Evolutionary conservation across 2,797 vertebrate genomes (phyloP).

Genomic region (Epinephelus awoara): DNA sequence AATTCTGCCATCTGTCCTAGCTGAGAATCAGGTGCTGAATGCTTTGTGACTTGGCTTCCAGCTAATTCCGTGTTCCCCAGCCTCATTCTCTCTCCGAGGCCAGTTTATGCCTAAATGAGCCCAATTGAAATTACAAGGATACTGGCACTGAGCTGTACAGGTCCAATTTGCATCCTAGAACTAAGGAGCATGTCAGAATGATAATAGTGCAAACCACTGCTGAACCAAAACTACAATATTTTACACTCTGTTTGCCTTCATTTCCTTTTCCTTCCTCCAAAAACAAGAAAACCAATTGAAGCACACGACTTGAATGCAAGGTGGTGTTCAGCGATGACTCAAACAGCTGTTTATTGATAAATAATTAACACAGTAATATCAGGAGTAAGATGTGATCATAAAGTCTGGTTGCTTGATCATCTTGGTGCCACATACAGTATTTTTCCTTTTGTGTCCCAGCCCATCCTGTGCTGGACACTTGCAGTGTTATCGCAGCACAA

Average conservation of each 20-base stretch:
- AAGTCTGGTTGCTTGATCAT: conserved; percentile 25
- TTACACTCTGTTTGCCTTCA: conserved; percentile 16
- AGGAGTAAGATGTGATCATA: conserved; percentile 13
- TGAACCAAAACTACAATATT: conserved; percentile 10
- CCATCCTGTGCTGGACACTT: conserved; percentile 52
- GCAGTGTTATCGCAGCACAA: conserved; percentile 62
- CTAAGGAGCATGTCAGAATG: conserved; percentile 45
- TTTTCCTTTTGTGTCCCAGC: conserved; percentile 29
- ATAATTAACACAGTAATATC: conserved; percentile 47
- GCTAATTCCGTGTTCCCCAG: conserved; percentile 68
- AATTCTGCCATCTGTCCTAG: conserved; percentile 81
- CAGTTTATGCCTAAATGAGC: conserved; percentile 69
- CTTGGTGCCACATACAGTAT: conserved; percentile 34
- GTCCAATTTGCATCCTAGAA: conserved; percentile 55
- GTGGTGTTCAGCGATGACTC: conserved; percentile 3
- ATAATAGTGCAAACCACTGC: conserved; percentile 20
- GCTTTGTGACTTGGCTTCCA: conserved; percentile 77
- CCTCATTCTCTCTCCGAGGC: conserved; percentile 63
- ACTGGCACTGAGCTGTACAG: conserved; percentile 42
- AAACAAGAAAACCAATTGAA: conserved; percentile 14
- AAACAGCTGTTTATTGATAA: conserved; percentile 49
- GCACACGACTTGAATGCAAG: background rate
- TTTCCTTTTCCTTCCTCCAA: background rate
- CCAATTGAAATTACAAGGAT: conserved; percentile 62
- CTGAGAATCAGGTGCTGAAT: conserved; percentile 79